phyloP scores from a whole-genome alignment of 2,113 vertebrate genomes.

The Tapirus terrestris region DNA sequence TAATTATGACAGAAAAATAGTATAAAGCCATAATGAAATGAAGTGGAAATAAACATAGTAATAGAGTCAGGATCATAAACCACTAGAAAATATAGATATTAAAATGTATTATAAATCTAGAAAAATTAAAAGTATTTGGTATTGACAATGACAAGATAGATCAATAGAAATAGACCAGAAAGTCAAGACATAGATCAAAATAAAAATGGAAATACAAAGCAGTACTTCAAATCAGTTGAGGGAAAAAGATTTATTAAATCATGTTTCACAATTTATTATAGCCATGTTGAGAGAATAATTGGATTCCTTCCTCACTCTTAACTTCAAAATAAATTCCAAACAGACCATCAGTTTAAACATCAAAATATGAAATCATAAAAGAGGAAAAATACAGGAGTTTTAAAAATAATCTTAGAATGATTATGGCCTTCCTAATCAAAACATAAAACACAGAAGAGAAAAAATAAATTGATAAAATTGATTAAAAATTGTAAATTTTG shows the following conservation, averaged over 20 bases:
- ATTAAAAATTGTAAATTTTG: background rate
- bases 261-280: background rate
- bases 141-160: background rate
- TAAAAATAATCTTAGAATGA: background rate
- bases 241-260: background rate
- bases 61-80: background rate
- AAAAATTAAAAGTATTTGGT: background rate
- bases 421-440: background rate
- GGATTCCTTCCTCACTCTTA: background rate
- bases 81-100: background rate
- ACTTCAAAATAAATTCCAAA: conserved; percentile 14
- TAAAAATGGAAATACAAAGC: background rate
- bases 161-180: background rate
- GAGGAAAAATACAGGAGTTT: background rate
- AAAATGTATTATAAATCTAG: background rate
- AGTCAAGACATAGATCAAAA: background rate
- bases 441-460: background rate
- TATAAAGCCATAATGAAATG: background rate
- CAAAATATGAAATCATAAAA: background rate
- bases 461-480: background rate
- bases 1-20: background rate
- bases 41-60: background rate
- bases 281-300: background rate
- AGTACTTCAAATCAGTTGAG: background rate
- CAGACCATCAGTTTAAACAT: background rate